Conservation (phyloP, 2,888 invertebrate species). For the Oxyteleia sp. region DNA sequence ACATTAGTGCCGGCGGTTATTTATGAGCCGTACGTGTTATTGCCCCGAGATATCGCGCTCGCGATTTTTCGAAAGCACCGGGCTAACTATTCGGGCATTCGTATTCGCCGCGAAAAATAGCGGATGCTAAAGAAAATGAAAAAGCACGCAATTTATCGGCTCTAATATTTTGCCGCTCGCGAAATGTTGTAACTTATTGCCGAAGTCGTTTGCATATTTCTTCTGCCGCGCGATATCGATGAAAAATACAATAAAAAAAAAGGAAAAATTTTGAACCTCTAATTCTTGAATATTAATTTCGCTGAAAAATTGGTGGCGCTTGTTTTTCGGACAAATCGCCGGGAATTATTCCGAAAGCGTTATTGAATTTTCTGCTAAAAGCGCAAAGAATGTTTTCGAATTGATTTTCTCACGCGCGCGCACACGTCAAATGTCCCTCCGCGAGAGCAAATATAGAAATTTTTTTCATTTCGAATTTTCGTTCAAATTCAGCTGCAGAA, state of each 20-base stretch:
- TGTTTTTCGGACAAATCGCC: slow-evolving; percentile 12
- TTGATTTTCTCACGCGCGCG: not conserved
- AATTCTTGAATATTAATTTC: slow-evolving; percentile 52
- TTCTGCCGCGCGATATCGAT: slow-evolving; percentile 26
- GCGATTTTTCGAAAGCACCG: slow-evolving; percentile 66
- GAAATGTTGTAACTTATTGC: slow-evolving; percentile 59
- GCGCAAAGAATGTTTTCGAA: not conserved
- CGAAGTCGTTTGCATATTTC: slow-evolving; percentile 64
- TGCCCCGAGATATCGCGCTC: slow-evolving; percentile 67
- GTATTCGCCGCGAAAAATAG: slow-evolving; percentile 64
- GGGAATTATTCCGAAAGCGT: not conserved
- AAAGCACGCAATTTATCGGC: slow-evolving; percentile 64
- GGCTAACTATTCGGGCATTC: slow-evolving; percentile 66
- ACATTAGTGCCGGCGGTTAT: too few relatives aligned
- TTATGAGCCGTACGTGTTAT: slow-evolving; percentile 72
- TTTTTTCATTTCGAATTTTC: slow-evolving; percentile 11
- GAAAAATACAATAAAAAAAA: slow-evolving; percentile 48
- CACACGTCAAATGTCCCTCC: not conserved
- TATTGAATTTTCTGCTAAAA: not conserved
- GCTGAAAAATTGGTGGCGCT: slow-evolving; percentile 19
- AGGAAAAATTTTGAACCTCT: too few relatives aligned
- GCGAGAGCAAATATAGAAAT: not conserved
- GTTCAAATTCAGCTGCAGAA: not conserved
- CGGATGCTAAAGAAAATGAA: slow-evolving; percentile 63
- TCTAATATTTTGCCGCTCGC: slow-evolving; percentile 64